Base-by-base conservation (phyloP, 2,113 vertebrate genomes). In the Pomatorhinus ruficollis region DNA sequence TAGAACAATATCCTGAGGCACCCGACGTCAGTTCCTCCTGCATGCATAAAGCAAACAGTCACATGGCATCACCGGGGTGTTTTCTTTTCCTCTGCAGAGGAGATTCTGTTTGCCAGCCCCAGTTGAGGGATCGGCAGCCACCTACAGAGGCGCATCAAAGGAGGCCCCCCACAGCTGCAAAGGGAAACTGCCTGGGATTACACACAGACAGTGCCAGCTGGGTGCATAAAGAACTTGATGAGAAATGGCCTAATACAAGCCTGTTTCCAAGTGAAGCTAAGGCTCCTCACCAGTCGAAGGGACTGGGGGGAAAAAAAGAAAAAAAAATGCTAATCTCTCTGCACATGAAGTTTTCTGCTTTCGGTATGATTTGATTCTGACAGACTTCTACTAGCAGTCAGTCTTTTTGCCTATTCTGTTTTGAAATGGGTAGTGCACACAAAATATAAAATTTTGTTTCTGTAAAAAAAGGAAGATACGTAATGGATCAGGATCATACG, bases 111-210 rank as follows among this genome's bases (percentile, higher is more conserved):
- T 93, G 90, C 88, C 64, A 91, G 71, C 75, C 83, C 77, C 5
- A 1, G 66, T 10, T 74, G 93, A 90, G 77, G 77, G 61, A 65
- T 81, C 16, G 5, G 91, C 95, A 93, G 76, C 93, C 91, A 94
- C 97, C 94, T 95, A 79, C 71, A 70, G 95, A 53, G 88, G 72
- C 24, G 74, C 95, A 95, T 97, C 96, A 97, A 96, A 97, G 95
- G 74, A 91, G 89, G 61, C 83, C 85, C 74, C 97, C 97, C 86
- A 72, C 95, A 54, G 95, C 53, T 94, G 91, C 96, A 93, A 83
- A 87, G 88, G 96, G 95, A 97, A 94, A 68, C 94, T 86, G 93
- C 63, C 95, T 91, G 96, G 81, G 91, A 95, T 93, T 96, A 94
- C 96, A 95, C 83, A 90, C 91, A 95, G 93, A 52, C 88, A 84